These are phyloP conservation scores for Aplodontia rufa DNA, from an alignment of 2,113 vertebrate genomes.

Conservation along the genomic window DNA sequence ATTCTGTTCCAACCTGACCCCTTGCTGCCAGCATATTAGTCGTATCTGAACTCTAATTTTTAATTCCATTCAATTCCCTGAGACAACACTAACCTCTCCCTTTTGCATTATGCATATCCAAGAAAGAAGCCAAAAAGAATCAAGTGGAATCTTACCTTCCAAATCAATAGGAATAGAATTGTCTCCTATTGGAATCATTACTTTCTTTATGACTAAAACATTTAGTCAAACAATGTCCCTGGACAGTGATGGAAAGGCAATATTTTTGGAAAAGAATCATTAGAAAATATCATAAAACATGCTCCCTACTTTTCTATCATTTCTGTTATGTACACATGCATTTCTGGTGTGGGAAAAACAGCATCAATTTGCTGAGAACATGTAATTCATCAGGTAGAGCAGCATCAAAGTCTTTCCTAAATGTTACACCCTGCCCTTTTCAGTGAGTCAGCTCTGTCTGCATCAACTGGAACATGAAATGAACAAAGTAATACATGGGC, in stretches of 20 bases:
- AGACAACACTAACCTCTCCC: background rate
- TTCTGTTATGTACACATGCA: background rate
- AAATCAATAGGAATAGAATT: background rate
- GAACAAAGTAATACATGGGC: background rate
- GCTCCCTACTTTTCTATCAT: background rate
- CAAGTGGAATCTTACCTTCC: background rate
- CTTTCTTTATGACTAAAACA: background rate
- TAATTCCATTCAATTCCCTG: background rate
- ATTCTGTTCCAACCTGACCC: background rate
- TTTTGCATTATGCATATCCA: background rate
- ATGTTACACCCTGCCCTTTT: background rate
- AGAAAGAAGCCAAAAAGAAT: background rate
- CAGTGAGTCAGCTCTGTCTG: background rate
- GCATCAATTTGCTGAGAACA: background rate
- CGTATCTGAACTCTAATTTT: background rate
- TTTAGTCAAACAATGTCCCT: background rate
- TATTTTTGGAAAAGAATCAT: background rate
- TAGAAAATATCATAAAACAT: background rate
- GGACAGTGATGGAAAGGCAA: background rate
- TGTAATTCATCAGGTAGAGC: background rate
- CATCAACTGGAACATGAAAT: background rate
- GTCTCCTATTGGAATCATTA: background rate
- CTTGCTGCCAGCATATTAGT: background rate
- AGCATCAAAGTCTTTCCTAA: too few species aligned
- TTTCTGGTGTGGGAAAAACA: background rate